A percentile compares a stretch with the other conserved stretches of the same genome.
Evolutionary conservation across 92 coral and sea anemone species (phyloP).

Genomic region (Epizoanthus ramosus): DNA sequence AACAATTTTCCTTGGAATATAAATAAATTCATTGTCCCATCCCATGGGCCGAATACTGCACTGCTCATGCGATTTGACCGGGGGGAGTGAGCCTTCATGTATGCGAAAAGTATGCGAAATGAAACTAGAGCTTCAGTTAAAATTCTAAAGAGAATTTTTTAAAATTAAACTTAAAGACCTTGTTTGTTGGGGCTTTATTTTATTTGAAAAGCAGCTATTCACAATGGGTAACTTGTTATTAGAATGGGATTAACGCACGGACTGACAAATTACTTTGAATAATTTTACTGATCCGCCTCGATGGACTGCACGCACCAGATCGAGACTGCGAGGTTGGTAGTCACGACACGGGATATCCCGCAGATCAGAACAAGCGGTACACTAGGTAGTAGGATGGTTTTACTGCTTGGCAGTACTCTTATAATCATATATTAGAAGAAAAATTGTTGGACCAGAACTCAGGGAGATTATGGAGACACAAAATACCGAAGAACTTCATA

Average conservation of each 20-base stretch:
- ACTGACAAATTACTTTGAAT: not conserved
- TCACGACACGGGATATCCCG: conserved; percentile 46
- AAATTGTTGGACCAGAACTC: not conserved
- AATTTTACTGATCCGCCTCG: not conserved
- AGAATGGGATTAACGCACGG: not conserved
- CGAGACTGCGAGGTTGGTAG: conserved; percentile 38
- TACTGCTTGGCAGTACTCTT: not conserved
- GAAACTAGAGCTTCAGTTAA: not conserved
- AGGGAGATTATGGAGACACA: conserved; percentile 51
- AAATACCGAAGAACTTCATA: conserved; percentile 69
- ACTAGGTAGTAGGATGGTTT: not conserved
- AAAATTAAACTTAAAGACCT: not conserved
- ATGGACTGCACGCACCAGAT: conserved; percentile 22
- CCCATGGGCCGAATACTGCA: no score
- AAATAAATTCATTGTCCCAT: no score
- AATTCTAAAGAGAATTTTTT: not conserved
- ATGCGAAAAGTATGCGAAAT: not conserved
- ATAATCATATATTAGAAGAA: not conserved
- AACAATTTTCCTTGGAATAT: not conserved
- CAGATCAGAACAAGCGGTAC: not conserved
- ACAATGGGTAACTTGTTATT: not conserved
- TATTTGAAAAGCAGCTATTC: conserved; percentile 11
- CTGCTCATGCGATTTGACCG: not conserved
- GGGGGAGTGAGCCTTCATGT: not conserved
- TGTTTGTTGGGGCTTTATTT: conserved; percentile 3